Percentiles rank a stretch among this genome's conserved stretches.
Conservation (phyloP, 2,113 vertebrate species). For the Typhlomys cinereus region DNA sequence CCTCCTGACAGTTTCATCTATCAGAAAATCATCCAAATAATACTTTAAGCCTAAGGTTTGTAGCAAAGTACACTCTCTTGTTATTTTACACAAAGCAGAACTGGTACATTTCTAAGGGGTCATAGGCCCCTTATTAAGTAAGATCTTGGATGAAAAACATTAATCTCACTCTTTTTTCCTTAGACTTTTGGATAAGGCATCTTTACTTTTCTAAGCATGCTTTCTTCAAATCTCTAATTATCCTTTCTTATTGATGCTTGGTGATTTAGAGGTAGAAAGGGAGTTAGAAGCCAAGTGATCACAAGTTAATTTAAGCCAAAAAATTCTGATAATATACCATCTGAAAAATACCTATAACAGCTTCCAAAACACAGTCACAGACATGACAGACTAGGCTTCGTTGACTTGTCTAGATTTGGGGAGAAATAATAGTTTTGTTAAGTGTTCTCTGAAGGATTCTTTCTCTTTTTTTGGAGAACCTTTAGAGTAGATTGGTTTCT, state of each 20-base stretch:
- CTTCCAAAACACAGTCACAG: neutral
- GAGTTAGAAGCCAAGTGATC: neutral
- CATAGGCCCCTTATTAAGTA: neutral
- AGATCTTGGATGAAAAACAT: neutral
- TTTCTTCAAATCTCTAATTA: neutral
- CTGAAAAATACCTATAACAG: neutral
- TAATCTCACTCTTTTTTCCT: neutral
- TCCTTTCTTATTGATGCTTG: neutral
- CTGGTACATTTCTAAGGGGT: neutral
- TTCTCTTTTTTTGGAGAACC: neutral
- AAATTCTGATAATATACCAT: neutral
- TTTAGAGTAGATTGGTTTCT: neutral
- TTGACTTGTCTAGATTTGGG: neutral
- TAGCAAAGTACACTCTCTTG: neutral
- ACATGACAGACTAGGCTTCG: neutral
- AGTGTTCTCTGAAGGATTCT: slow-evolving; percentile 16
- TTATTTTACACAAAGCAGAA: neutral
- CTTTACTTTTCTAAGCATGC: neutral
- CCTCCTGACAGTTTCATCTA: neutral
- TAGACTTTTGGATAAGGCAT: neutral
- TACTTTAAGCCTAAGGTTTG: neutral
- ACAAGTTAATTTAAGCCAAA: slow-evolving; percentile 14
- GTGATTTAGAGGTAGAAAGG: neutral
- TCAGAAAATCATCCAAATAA: neutral
- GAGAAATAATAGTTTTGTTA: slow-evolving; percentile 18